Base-by-base conservation (phyloP, 2,797 vertebrate species). In the Diglossa cyanea region DNA sequence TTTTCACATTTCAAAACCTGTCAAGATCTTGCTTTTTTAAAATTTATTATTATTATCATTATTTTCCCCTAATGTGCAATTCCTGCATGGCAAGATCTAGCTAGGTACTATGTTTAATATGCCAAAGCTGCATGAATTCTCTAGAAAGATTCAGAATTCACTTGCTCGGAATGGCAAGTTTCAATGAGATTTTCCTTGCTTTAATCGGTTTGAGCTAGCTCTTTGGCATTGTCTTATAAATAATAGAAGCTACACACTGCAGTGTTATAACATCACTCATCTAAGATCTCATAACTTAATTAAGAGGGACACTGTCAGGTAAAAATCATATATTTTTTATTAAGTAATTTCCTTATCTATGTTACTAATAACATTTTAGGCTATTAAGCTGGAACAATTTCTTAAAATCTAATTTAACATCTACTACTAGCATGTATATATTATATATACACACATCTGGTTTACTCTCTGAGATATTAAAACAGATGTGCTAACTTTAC, bases 321-420 rank as follows among this genome's bases (percentile, higher is more conserved):
- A 97, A 96, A 97, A 97, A 96, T 94, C 95, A 96, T 93, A 96
- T 95, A 95, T 96, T 93, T 96, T 97, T 97, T 90, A 97, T 96
- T 96, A 97, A 95, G 94, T 95, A 97, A 97, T 97, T 97, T 97
- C 96, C 96, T 97, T 97, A 97, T 96, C 96, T 97, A 83, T 89
- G 94, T 92, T 96, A 95, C 95, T 97, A 96, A 96, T 95, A 97
- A 97, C 91, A 96, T 96, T 95, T 93, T 87, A 79, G 82, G 80
- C 88, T 96, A 97, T 97, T 97, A 97, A 93, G 94, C 77, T 90
- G 96, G 94, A 97, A 96, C 95, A 95, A 96, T 92, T 96, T 75
- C 93, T 96, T 93, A 86, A 96, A 97, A 97, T 90, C 91, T 95
- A 96, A 97, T 97, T 97, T 95, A 97, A 97, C 84, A 84, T 96